Conservation (phyloP, 1,140 invertebrate genomes). For the Wasmannia auropunctata region DNA sequence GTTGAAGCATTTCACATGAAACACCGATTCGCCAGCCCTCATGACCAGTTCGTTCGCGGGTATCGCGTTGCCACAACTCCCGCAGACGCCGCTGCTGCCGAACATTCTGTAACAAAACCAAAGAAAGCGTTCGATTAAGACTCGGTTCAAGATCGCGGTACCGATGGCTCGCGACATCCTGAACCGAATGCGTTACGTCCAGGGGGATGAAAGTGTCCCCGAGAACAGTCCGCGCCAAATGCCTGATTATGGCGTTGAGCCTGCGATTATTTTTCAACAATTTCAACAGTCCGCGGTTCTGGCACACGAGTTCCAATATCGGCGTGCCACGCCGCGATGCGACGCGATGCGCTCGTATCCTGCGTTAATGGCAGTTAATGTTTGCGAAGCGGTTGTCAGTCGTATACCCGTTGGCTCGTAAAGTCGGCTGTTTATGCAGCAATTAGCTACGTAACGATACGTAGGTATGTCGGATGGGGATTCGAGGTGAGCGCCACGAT, state of each 20-base stretch:
- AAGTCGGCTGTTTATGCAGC: conserved; percentile 83
- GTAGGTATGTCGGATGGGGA: conserved; percentile 68
- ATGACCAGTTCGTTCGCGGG: conserved; percentile 96
- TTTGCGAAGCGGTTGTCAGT: conserved; percentile 78
- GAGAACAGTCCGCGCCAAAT: conserved; percentile 43
- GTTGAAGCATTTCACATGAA: conserved; percentile 97
- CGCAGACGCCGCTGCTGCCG: conserved; percentile 93
- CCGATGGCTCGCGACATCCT: neutral
- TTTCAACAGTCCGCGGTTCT: conserved; percentile 42
- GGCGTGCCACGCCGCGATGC: conserved; percentile 5
- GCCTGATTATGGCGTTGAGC: conserved; percentile 49
- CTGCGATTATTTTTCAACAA: conserved; percentile 55
- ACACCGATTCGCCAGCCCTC: conserved; percentile 91
- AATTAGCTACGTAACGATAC: conserved; percentile 81
- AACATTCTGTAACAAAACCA: conserved; percentile 91
- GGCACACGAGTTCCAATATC: conserved; percentile 24
- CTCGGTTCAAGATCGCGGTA: neutral
- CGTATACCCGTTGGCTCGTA: conserved; percentile 76
- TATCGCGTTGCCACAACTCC: conserved; percentile 95
- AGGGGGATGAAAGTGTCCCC: neutral
- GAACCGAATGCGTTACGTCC: neutral
- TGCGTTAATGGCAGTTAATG: conserved; percentile 82
- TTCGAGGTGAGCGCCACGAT: conserved; percentile 60
- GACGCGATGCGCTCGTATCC: conserved; percentile 67
- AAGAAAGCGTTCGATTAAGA: conserved; percentile 31